Percentiles rank a stretch among this genome's conserved stretches.
phyloP scores from a whole-genome alignment of 2,888 invertebrate species.

The Dermolepida albohirtum region DNA sequence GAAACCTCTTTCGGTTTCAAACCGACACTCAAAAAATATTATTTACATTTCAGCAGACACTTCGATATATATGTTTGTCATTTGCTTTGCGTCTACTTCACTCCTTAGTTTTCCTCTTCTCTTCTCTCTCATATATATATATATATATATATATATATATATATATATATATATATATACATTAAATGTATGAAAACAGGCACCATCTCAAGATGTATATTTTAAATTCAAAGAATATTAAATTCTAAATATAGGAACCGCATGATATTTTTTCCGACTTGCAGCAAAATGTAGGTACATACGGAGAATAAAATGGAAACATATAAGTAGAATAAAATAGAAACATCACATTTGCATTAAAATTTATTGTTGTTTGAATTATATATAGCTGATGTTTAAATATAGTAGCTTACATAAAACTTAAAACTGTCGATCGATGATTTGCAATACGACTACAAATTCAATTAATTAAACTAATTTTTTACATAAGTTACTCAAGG shows the following conservation, averaged over 20 bases:
- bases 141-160: too few species aligned
- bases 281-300: not conserved
- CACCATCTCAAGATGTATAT: not conserved
- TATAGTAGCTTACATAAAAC: too few species aligned
- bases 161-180: too few species aligned
- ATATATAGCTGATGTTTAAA: too few species aligned
- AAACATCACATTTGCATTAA: slow-evolving; percentile 11
- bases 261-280: not conserved
- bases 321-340: not conserved
- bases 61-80: slow-evolving; percentile 15
- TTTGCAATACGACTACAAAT: too few species aligned
- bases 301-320: too few species aligned
- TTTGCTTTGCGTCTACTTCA: not conserved
- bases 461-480: too few species aligned
- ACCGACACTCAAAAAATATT: slow-evolving; percentile 24
- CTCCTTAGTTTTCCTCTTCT: not conserved
- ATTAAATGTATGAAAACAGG: not conserved
- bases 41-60: slow-evolving; percentile 17
- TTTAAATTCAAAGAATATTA: slow-evolving; percentile 20
- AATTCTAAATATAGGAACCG: slow-evolving; percentile 16
- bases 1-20: slow-evolving; percentile 20
- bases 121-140: not conserved
- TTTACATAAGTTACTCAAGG: too few species aligned
- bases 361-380: too few species aligned
- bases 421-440: too few species aligned